Percentiles rank a stretch among this genome's conserved stretches.
Evolutionary conservation across 2,888 invertebrate genomes (phyloP).

Genomic region (Eremobia ochroleuca): DNA sequence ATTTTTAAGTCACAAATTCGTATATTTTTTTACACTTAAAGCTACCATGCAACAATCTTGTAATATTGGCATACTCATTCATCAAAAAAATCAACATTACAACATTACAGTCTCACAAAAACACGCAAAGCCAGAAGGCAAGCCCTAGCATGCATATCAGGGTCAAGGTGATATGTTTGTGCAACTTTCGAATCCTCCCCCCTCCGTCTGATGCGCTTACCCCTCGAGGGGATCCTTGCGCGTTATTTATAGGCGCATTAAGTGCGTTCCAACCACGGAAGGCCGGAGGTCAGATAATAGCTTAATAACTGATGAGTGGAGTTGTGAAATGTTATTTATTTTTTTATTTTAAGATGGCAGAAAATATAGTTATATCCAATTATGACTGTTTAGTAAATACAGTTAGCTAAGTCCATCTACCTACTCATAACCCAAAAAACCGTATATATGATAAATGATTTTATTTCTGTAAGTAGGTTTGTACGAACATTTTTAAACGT

Average conservation of each 20-base stretch:
- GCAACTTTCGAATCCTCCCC: slow-evolving; percentile 85
- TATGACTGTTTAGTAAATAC: neutral
- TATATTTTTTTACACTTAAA: neutral
- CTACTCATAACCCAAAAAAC: neutral
- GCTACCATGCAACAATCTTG: neutral
- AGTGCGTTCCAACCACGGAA: slow-evolving; percentile 49
- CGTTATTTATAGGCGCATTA: slow-evolving; percentile 72
- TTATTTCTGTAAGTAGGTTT: no score
- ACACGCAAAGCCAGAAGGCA: slow-evolving; percentile 53
- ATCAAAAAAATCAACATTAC: slow-evolving; percentile 22
- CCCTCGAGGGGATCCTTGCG: slow-evolving; percentile 61
- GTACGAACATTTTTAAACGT: no score
- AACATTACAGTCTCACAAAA: slow-evolving; percentile 16
- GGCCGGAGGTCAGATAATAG: slow-evolving; percentile 53
- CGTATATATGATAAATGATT: no score
- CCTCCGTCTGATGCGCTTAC: slow-evolving; percentile 66
- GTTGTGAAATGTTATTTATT: no score
- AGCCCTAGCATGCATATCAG: slow-evolving; percentile 72
- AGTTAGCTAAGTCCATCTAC: neutral
- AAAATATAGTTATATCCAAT: neutral
- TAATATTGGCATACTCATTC: slow-evolving; percentile 10
- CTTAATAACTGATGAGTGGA: slow-evolving; percentile 33
- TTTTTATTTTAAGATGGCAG: neutral
- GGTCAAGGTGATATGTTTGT: slow-evolving; percentile 85
- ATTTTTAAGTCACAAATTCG: neutral